Evolutionary conservation across 2,797 vertebrate genomes (phyloP).

Genomic region (Capromys pilorides): DNA sequence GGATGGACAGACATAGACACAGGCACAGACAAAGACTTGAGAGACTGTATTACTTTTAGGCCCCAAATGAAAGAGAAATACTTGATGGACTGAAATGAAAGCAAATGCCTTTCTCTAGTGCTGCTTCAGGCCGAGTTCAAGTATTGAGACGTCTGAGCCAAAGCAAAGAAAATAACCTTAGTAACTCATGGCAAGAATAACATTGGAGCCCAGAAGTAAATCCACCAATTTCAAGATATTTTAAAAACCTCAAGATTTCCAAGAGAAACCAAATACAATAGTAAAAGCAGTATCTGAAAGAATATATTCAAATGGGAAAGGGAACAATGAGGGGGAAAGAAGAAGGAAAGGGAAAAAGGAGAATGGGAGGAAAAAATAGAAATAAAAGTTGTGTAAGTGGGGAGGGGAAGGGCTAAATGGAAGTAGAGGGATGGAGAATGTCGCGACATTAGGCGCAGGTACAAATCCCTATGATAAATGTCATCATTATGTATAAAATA

Average conservation of each 20-base stretch:
- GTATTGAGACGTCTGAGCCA: not conserved
- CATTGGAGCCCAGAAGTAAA: not conserved
- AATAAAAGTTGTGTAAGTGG: not conserved
- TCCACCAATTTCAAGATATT: not conserved
- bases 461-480: not conserved
- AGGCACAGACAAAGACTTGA: not conserved
- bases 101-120: constrained; percentile 27
- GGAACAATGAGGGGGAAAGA: not conserved
- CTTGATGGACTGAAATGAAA: not conserved
- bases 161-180: constrained; percentile 16
- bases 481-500: not conserved
- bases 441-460: not conserved
- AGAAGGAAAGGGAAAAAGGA: not conserved
- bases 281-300: not conserved
- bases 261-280: constrained; percentile 10
- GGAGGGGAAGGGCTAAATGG: not conserved
- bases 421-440: not conserved
- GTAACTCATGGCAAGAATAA: not conserved
- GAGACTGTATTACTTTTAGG: not conserved
- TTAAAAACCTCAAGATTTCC: constrained; percentile 45
- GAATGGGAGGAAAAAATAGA: not conserved
- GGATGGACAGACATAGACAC: not conserved
- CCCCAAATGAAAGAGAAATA: not conserved
- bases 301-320: not conserved
- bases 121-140: not conserved